phyloP scores from a whole-genome alignment of 2,113 vertebrate genomes.

The Phaetusa simplex region DNA sequence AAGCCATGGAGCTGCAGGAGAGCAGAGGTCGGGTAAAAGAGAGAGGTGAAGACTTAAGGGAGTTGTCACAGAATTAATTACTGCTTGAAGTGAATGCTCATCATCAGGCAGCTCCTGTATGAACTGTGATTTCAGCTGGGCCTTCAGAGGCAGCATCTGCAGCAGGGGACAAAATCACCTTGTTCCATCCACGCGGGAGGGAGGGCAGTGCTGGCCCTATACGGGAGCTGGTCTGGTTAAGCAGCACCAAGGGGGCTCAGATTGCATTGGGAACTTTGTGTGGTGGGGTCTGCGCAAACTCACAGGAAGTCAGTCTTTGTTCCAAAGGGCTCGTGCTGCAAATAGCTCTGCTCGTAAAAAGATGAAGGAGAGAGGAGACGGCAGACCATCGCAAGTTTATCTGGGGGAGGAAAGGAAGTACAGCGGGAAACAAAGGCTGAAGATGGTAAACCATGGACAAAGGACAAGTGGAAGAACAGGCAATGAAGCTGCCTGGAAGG shows the following conservation, averaged over 20 bases:
- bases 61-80: not conserved
- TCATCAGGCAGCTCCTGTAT: not conserved
- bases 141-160: not conserved
- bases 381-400: not conserved
- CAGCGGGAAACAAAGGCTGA: not conserved
- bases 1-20: not conserved
- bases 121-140: not conserved
- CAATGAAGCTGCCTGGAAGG: not conserved
- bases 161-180: not conserved
- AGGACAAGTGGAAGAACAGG: not conserved
- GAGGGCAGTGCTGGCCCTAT: not conserved
- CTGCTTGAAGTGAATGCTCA: not conserved
- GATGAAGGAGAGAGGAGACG: not conserved
- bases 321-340: not conserved
- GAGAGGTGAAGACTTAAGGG: not conserved
- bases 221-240: not conserved
- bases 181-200: not conserved
- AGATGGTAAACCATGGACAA: not conserved
- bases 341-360: not conserved
- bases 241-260: not conserved
- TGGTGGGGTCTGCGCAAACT: not conserved
- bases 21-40: not conserved
- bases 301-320: not conserved
- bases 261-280: accelerated
- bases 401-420: not conserved